A percentile compares a stretch with the other conserved stretches of the same genome.
Evolutionary conservation across 2,888 invertebrate genomes (phyloP).

Genomic region (Dascillus cervinus): DNA sequence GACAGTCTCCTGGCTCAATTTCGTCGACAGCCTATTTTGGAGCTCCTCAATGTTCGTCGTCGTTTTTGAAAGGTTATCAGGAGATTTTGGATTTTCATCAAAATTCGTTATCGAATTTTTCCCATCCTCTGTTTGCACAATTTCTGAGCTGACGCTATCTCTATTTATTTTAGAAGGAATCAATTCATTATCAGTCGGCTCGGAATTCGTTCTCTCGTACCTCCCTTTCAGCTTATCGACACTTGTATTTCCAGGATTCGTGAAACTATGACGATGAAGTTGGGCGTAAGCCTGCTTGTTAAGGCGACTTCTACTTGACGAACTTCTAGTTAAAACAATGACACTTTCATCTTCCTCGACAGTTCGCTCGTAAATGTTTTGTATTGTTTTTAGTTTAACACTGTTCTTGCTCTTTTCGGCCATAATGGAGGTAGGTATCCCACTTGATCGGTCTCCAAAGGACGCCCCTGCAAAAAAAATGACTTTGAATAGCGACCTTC

Average conservation of each 20-base stretch:
- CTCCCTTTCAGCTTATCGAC: slow-evolving; percentile 15
- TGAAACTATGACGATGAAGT: slow-evolving; percentile 13
- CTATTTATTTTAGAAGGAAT: too few relatives aligned
- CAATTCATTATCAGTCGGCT: slow-evolving; percentile 11
- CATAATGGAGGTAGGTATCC: too few relatives aligned
- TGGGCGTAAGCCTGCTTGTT: slow-evolving; percentile 15
- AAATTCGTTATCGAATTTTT: slow-evolving; percentile 1
- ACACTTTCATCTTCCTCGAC: slow-evolving; percentile 1
- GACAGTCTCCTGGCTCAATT: slow-evolving; percentile 21
- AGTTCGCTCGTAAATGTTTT: slow-evolving; percentile 8
- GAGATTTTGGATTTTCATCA: not conserved
- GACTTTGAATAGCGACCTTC: too few relatives aligned
- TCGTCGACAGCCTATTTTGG: slow-evolving; percentile 17
- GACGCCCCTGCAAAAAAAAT: too few relatives aligned
- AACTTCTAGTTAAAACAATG: slow-evolving; percentile 3
- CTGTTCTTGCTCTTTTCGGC: too few relatives aligned
- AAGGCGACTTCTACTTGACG: slow-evolving; percentile 11
- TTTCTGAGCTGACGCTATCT: not conserved
- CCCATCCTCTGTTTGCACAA: not conserved
- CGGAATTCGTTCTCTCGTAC: slow-evolving; percentile 12
- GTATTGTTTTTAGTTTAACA: slow-evolving; percentile 9
- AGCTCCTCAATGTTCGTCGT: slow-evolving; percentile 11
- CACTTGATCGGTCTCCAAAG: too few relatives aligned
- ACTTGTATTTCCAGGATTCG: slow-evolving; percentile 8
- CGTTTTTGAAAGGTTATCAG: slow-evolving; percentile 7